A percentile compares a stretch with the other conserved stretches of the same genome.
Evolutionary conservation across 2,113 vertebrate genomes (phyloP).

Genomic region (Tachuris rubrigastra): DNA sequence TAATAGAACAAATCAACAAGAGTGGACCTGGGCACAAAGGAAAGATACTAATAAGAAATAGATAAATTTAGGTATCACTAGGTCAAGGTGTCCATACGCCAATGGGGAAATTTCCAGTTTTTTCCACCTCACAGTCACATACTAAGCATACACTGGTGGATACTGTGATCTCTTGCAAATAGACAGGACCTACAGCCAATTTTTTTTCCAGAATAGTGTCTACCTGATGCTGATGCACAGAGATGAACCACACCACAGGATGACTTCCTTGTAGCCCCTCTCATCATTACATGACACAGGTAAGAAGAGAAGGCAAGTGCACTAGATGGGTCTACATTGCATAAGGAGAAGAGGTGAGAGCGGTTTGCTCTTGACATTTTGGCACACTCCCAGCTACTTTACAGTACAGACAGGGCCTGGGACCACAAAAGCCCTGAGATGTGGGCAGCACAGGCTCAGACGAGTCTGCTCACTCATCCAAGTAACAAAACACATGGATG

Average conservation of each 20-base stretch:
- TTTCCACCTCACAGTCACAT: not conserved
- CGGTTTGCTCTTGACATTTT: not conserved
- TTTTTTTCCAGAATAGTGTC: not conserved
- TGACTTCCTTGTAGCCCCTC: not conserved
- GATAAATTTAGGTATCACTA: not conserved
- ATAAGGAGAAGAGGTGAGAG: not conserved
- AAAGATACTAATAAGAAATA: not conserved
- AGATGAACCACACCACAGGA: not conserved
- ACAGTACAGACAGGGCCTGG: not conserved
- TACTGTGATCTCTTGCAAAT: not conserved
- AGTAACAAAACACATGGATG: not conserved
- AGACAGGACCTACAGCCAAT: not conserved
- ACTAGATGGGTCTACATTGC: not conserved
- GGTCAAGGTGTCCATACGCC: not conserved
- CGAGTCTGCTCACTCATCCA: not conserved
- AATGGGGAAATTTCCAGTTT: not conserved
- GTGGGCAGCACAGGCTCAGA: not conserved
- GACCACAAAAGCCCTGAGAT: not conserved
- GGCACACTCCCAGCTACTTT: not conserved
- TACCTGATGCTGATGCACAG: not conserved
- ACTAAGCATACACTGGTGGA: not conserved
- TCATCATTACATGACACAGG: not conserved
- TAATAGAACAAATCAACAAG: not conserved
- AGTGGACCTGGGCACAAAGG: not conserved
- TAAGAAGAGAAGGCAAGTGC: not conserved